A percentile compares a stretch with the other conserved stretches of the same genome.
Conservation (phyloP, 1,140 invertebrate species). For the Megalopta genalis region DNA sequence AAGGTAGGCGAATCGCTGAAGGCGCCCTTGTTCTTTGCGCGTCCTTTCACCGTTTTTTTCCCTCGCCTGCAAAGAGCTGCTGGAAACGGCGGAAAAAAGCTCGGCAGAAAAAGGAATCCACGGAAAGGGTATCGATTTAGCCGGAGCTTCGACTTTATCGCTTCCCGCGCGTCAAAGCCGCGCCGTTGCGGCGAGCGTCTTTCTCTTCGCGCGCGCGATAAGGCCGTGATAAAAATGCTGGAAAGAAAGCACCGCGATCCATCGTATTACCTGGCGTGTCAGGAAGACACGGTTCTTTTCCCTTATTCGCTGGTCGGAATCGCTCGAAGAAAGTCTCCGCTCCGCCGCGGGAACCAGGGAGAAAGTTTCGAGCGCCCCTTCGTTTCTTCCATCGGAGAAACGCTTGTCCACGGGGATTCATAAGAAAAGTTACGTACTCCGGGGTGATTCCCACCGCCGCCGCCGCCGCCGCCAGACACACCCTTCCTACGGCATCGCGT, state of each 20-base stretch:
- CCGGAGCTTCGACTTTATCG: slow-evolving; percentile 50
- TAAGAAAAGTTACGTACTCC: slow-evolving; percentile 68
- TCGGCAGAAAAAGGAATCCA: not conserved
- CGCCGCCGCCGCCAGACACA: too few relatives aligned
- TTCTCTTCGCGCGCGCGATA: too few relatives aligned
- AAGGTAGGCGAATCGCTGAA: slow-evolving; percentile 19
- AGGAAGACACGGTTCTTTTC: slow-evolving; percentile 32
- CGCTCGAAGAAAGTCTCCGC: not conserved
- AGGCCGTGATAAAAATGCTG: not conserved
- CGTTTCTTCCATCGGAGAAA: slow-evolving; percentile 17
- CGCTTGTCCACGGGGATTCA: slow-evolving; percentile 64
- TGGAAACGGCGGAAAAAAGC: slow-evolving; percentile 39
- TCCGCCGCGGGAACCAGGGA: not conserved
- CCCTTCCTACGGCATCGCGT: slow-evolving; percentile 26
- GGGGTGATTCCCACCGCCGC: slow-evolving; percentile 32
- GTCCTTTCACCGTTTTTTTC: slow-evolving; percentile 11
- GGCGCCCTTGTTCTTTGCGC: not conserved
- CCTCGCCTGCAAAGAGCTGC: slow-evolving; percentile 25
- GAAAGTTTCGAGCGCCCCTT: slow-evolving; percentile 42
- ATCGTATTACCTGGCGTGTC: slow-evolving; percentile 26
- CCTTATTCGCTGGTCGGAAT: not conserved
- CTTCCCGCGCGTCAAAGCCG: not conserved
- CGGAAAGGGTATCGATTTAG: slow-evolving; percentile 24
- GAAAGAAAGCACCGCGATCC: slow-evolving; percentile 28
- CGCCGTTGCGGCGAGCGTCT: not conserved